Evolutionary conservation across 2,113 vertebrate species (phyloP), one percentile per base, ranked within the genome.

Genomic region (Alethe castanea): DNA sequence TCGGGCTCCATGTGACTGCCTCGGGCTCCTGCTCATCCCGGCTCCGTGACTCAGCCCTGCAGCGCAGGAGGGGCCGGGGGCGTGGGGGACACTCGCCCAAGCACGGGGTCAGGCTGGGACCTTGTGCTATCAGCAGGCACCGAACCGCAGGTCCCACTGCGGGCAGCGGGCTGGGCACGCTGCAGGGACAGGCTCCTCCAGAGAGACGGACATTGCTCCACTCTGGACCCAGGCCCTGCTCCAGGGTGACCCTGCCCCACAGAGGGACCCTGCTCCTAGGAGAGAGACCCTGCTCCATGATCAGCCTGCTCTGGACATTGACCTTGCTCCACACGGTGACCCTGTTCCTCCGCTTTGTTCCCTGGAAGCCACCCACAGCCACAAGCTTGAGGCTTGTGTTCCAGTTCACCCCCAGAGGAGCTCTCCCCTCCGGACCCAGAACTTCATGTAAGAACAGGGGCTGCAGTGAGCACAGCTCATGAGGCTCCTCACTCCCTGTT

Each of bases 121-220:
- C 17, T 47, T 22, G 35, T 11, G 12, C 70, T 38, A 65, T 1
- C 74, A 35, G 57, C 40, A 66, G 7, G 2, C 66, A 61, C 36
- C 4, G 3, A 26, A 8, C 0, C 6, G 33, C 29, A 12, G 2
- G 20, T 36, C 19, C 40, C 23, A 6, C 57, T 6, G 2, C 54
- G 50, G 38, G 22, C 70, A 60, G 14, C 0, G 3, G 71, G 20
- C 54, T 24, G 23, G 36, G 50, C 64, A 26, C 0, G 0, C 2
- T 42, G 67, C 4, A 33, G 50, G 48, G 53, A 76, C 48, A 24
- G 3, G 5, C 5, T 25, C 22, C 53, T 31, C 35, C n/a, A 61
- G 53, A 20, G 56, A 83, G n/a, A 31, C n/a, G 35, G 26, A 65
- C 18, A 40, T 12, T 26, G 35, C 8, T 23, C 59, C n/a, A 13